A percentile compares a stretch with the other conserved stretches of the same genome.
Evolutionary conservation across 2,797 vertebrate genomes (phyloP).

Genomic region (Lagocephalus sceleratus): DNA sequence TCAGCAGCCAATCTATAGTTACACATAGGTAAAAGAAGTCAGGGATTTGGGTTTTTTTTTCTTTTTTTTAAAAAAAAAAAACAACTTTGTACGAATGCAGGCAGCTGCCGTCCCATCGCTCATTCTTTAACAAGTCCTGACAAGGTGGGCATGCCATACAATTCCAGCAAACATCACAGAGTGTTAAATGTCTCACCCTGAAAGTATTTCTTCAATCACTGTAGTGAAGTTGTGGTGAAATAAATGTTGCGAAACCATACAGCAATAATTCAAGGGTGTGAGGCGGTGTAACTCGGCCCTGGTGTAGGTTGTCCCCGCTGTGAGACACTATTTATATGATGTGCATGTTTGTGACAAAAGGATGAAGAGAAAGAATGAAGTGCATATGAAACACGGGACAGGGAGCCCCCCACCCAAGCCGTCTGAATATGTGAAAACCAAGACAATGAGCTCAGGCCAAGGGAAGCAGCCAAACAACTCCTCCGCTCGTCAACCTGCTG

Average conservation of each 20-base stretch:
- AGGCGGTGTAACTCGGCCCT: slow-evolving; percentile 9
- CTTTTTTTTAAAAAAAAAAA: not conserved
- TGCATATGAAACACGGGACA: slow-evolving; percentile 67
- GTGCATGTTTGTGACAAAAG: slow-evolving; percentile 45
- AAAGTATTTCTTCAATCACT: slow-evolving; percentile 34
- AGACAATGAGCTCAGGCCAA: slow-evolving; percentile 66
- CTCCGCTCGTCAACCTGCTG: slow-evolving; percentile 65
- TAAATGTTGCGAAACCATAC: slow-evolving; percentile 18
- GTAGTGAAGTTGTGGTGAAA: slow-evolving; percentile 7
- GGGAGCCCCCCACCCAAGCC: slow-evolving; percentile 62
- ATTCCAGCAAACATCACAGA: slow-evolving; percentile 2
- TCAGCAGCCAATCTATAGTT: not conserved
- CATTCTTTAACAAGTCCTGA: slow-evolving; percentile 64
- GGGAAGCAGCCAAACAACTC: slow-evolving; percentile 58
- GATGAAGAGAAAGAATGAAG: slow-evolving; percentile 46
- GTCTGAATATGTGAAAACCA: slow-evolving; percentile 58
- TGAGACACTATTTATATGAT: slow-evolving; percentile 23
- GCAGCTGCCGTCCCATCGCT: slow-evolving; percentile 39
- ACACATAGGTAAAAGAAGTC: not conserved
- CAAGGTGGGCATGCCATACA: slow-evolving; percentile 41
- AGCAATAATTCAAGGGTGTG: not conserved
- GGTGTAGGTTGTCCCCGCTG: slow-evolving; percentile 13
- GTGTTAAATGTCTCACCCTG: slow-evolving; percentile 16
- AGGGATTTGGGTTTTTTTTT: not conserved
- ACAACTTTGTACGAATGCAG: slow-evolving; percentile 8